Percentiles rank a stretch among this genome's conserved stretches.
Conservation (phyloP, 2,888 invertebrate species). For the Aspidiotus rigidus region DNA sequence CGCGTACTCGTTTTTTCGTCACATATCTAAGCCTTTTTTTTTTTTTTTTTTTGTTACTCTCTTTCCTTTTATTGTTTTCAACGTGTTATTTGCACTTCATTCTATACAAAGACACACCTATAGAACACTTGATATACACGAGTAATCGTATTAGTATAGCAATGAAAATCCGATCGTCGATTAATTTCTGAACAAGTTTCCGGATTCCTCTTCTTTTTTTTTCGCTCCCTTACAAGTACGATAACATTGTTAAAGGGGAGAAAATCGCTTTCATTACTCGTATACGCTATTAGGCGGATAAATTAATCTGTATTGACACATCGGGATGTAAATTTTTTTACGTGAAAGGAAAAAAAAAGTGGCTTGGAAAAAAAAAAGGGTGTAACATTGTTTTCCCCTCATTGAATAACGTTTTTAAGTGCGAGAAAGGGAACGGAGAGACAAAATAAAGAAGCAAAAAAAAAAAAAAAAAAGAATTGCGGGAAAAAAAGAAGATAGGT, state of each 20-base stretch:
- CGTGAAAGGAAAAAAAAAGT: slow-evolving; percentile 25
- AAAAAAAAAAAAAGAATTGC: slow-evolving; percentile 11
- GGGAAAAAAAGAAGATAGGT: slow-evolving; percentile 23
- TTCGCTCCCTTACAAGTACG: background rate
- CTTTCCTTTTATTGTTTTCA: background rate
- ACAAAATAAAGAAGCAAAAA: slow-evolving; percentile 1
- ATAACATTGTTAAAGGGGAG: slow-evolving; percentile 12
- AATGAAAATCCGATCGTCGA: slow-evolving; percentile 23
- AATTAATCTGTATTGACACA: slow-evolving; percentile 34
- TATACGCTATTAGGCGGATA: slow-evolving; percentile 32
- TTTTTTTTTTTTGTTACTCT: background rate
- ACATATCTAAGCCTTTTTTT: background rate
- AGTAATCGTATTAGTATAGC: slow-evolving; percentile 11
- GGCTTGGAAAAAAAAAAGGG: slow-evolving; percentile 25
- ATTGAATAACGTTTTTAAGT: slow-evolving; percentile 27
- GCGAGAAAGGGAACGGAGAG: slow-evolving; percentile 16
- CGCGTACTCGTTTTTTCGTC: background rate
- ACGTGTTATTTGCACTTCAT: background rate
- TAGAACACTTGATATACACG: too few species aligned
- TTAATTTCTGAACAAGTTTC: slow-evolving; percentile 24
- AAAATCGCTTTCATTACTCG: slow-evolving; percentile 13
- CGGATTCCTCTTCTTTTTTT: background rate
- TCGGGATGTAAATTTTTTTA: slow-evolving; percentile 31
- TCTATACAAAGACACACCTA: background rate
- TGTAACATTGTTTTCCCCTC: slow-evolving; percentile 29